Conservation (phyloP, 1,140 invertebrate species). For the Macrocentrus cingulum region DNA sequence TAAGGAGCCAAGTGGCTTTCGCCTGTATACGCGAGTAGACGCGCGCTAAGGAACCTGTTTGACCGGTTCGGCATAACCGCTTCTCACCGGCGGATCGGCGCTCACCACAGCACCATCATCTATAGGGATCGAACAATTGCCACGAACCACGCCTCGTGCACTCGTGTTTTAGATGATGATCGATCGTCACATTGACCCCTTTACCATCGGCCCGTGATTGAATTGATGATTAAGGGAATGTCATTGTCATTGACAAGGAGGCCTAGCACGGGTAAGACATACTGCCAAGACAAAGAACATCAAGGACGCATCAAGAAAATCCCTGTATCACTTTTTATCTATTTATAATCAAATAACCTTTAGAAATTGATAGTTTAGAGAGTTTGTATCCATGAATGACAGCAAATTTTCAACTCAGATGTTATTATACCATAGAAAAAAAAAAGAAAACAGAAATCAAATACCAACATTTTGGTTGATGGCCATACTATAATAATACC, state of each 20-base stretch:
- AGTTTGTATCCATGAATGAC: no score
- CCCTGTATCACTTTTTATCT: no score
- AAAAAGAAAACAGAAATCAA: no score
- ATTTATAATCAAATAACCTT: no score
- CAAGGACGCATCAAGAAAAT: neutral
- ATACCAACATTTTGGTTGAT: no score
- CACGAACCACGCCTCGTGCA: slow-evolving; percentile 14
- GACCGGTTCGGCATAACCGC: slow-evolving; percentile 23
- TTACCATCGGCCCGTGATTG: neutral
- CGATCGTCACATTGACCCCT: slow-evolving; percentile 7
- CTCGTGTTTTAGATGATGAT: no score
- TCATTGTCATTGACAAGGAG: slow-evolving; percentile 10
- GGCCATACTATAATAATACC: no score
- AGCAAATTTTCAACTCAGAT: no score
- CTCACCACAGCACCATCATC: slow-evolving; percentile 1
- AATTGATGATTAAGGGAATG: slow-evolving; percentile 18
- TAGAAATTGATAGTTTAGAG: no score
- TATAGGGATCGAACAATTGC: slow-evolving; percentile 7
- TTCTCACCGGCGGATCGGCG: slow-evolving; percentile 8
- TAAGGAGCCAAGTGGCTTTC: slow-evolving; percentile 17
- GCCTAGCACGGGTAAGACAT: neutral
- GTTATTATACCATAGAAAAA: no score
- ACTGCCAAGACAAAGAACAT: neutral
- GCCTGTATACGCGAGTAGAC: neutral
- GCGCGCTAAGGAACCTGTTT: slow-evolving; percentile 17